A percentile compares a stretch with the other conserved stretches of the same genome.
Evolutionary conservation across 2,797 vertebrate genomes (phyloP).

Genomic region (Spondyliosoma cantharus): DNA sequence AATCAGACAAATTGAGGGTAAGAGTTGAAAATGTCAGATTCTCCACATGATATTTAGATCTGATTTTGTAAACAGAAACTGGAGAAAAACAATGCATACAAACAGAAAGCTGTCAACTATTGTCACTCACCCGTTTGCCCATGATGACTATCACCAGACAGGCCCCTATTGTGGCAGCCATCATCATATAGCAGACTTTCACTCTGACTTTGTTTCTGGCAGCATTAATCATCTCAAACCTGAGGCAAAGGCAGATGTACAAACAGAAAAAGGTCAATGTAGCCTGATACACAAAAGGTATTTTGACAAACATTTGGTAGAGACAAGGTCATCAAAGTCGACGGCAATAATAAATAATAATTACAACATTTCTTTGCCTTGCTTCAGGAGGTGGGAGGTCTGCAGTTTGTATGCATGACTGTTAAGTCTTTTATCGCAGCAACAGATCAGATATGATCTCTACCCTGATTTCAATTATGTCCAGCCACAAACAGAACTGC

Average conservation of each 20-base stretch:
- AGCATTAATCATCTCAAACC: slow-evolving; percentile 88
- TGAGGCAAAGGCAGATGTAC: slow-evolving; percentile 62
- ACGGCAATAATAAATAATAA: neutral
- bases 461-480: slow-evolving; percentile 70
- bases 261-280: neutral
- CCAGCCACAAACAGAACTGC: slow-evolving; percentile 52
- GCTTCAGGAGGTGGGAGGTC: slow-evolving; percentile 20
- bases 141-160: slow-evolving; percentile 85
- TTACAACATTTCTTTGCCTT: neutral
- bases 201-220: slow-evolving; percentile 90
- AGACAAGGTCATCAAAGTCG: neutral
- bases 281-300: neutral
- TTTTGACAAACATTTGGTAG: neutral
- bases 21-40: neutral
- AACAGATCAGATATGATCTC: slow-evolving; percentile 63
- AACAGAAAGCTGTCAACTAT: neutral
- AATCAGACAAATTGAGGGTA: neutral
- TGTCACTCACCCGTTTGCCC: slow-evolving; percentile 90
- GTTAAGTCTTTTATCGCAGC: slow-evolving; percentile 51
- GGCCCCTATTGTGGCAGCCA: slow-evolving; percentile 83
- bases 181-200: slow-evolving; percentile 90
- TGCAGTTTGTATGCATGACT: slow-evolving; percentile 50
- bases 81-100: neutral
- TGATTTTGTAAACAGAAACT: neutral
- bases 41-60: neutral